Evolutionary conservation across 1,140 invertebrate species (phyloP).

Genomic region (Spodoptera frugiperda): DNA sequence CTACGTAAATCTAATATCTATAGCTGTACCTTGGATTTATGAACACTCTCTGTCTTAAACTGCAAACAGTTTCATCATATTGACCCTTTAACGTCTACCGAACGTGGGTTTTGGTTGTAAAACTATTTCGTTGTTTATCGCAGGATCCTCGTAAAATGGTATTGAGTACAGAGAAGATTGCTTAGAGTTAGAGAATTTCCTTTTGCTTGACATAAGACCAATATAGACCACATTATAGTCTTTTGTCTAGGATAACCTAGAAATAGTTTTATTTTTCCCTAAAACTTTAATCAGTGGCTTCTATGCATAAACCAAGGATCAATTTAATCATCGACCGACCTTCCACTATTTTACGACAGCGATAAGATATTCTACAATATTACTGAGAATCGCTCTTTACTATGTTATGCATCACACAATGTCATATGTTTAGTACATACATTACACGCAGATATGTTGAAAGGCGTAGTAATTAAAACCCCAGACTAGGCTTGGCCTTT

Average conservation of each 20-base stretch:
- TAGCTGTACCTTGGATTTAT: constrained; percentile 24
- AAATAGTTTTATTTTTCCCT: too few relatives aligned
- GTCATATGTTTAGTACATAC: background rate
- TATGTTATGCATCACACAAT: constrained; percentile 11
- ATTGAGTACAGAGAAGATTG: background rate
- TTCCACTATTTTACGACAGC: too few relatives aligned
- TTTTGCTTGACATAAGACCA: background rate
- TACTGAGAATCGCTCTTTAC: constrained; percentile 3
- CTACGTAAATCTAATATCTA: constrained; percentile 17
- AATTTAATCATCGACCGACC: too few relatives aligned
- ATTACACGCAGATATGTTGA: background rate
- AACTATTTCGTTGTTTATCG: background rate
- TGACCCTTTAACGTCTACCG: background rate
- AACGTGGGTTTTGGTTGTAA: constrained; percentile 12
- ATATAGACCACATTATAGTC: too few relatives aligned
- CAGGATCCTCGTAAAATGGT: constrained; percentile 19
- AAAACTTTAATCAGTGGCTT: too few relatives aligned
- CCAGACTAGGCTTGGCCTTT: constrained; percentile 35
- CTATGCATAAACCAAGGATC: too few relatives aligned
- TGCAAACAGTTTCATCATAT: constrained; percentile 31
- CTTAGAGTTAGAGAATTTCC: background rate
- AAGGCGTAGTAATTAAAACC: constrained; percentile 34
- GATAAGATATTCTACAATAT: background rate
- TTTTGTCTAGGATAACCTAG: too few relatives aligned
- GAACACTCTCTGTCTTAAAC: constrained; percentile 4